A percentile compares a stretch with the other conserved stretches of the same genome.
These are phyloP conservation scores for Phasia obesa DNA, from an alignment of 2,888 invertebrate species.

Conservation along the genomic window DNA sequence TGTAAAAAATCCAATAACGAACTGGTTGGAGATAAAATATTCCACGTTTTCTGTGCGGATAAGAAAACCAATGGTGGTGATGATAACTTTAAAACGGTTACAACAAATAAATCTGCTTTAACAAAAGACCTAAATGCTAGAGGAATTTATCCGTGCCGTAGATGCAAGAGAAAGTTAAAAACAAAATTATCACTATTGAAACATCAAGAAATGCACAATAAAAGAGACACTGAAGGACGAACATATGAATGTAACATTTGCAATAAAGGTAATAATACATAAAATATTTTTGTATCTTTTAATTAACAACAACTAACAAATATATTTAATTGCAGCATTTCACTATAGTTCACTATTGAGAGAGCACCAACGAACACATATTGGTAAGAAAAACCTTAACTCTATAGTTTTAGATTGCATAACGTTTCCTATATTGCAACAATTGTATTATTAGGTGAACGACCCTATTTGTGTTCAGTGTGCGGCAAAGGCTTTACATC, in stretches of 20 bases:
- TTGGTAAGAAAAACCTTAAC: slow-evolving; percentile 41
- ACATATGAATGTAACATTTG: slow-evolving; percentile 61
- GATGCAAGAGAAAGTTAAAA: slow-evolving; percentile 61
- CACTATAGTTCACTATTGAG: slow-evolving; percentile 28
- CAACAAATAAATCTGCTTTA: slow-evolving; percentile 19
- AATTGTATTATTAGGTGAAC: slow-evolving; percentile 53
- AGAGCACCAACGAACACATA: slow-evolving; percentile 56
- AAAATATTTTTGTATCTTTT: background rate
- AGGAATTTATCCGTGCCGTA: slow-evolving; percentile 52
- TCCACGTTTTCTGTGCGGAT: slow-evolving; percentile 41
- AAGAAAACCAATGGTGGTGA: slow-evolving; percentile 14
- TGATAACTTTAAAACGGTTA: slow-evolving; percentile 21
- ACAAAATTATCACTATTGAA: slow-evolving; percentile 53
- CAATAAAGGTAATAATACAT: slow-evolving; percentile 45
- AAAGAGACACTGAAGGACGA: slow-evolving; percentile 41
- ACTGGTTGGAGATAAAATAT: slow-evolving; percentile 36
- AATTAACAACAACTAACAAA: slow-evolving; percentile 14
- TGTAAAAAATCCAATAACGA: slow-evolving; percentile 34
- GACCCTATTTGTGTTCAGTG: slow-evolving; percentile 57
- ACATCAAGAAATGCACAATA: slow-evolving; percentile 55
- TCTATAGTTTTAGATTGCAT: background rate
- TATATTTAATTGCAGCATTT: slow-evolving; percentile 34
- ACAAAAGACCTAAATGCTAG: slow-evolving; percentile 13
- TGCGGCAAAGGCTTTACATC: slow-evolving; percentile 67
- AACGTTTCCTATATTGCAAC: background rate